These are phyloP conservation scores for Marisa cornuarietis DNA, from an alignment of 1,140 invertebrate species.

Conservation along the genomic window DNA sequence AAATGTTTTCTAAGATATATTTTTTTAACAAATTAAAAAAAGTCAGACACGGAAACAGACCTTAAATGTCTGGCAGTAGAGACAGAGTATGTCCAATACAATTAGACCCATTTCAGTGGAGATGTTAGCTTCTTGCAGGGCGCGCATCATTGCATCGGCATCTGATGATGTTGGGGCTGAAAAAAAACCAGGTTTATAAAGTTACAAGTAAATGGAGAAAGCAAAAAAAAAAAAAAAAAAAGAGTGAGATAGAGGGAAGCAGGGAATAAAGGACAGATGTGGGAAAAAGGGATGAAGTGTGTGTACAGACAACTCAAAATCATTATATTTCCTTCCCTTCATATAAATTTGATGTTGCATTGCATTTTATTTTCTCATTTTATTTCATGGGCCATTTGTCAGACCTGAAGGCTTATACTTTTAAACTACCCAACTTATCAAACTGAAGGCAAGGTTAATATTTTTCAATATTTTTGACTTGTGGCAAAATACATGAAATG, in stretches of 20 bases:
- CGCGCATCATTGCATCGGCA: slow-evolving; percentile 66
- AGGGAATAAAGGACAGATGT: background rate
- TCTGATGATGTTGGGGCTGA: slow-evolving; percentile 52
- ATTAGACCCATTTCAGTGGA: slow-evolving; percentile 90
- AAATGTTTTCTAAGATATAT: background rate
- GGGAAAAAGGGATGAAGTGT: background rate
- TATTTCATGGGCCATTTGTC: background rate
- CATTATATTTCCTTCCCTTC: background rate
- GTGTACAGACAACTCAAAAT: too few relatives aligned
- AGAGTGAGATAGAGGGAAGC: background rate
- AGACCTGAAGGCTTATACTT: too few relatives aligned
- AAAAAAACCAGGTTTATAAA: slow-evolving; percentile 9
- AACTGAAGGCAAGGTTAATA: too few relatives aligned
- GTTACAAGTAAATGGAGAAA: background rate
- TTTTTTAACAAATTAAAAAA: background rate
- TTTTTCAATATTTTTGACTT: too few relatives aligned
- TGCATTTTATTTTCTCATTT: background rate
- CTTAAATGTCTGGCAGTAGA: slow-evolving; percentile 84
- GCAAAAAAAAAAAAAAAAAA: background rate
- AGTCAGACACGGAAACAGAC: slow-evolving; percentile 38
- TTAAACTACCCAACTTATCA: too few relatives aligned
- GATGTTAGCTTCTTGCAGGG: slow-evolving; percentile 85
- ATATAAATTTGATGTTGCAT: background rate
- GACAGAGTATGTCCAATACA: slow-evolving; percentile 83
- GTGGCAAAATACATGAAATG: too few relatives aligned